A percentile compares a stretch with the other conserved stretches of the same genome.
phyloP scores from a whole-genome alignment of 2,113 vertebrate genomes.

The Daboia siamensis region DNA sequence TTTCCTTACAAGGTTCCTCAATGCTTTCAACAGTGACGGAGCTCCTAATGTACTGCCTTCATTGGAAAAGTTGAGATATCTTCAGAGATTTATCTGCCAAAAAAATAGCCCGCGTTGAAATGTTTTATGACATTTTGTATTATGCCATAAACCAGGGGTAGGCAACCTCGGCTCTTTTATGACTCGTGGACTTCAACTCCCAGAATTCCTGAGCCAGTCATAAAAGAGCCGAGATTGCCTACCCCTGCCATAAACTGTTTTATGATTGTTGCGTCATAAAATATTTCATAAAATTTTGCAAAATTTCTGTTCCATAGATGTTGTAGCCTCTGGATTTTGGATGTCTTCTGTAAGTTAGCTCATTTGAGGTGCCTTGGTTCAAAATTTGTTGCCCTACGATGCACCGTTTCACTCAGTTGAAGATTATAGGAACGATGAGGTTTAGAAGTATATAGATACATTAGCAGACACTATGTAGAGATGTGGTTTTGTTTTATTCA shows the following conservation, averaged over 20 bases:
- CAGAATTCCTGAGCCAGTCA: no score
- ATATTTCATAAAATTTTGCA: not conserved
- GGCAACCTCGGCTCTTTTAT: no score
- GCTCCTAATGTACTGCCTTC: not conserved
- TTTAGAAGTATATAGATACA: not conserved
- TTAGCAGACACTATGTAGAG: not conserved
- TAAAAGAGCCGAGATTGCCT: no score
- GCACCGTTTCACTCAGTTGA: not conserved
- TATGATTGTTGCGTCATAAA: not conserved
- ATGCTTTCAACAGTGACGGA: not conserved
- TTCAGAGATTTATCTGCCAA: not conserved
- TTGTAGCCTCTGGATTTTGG: not conserved
- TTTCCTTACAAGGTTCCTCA: not conserved
- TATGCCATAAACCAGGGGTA: not conserved
- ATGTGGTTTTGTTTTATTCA: not conserved
- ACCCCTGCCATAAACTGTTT: no score
- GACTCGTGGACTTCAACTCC: no score
- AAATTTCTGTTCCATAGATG: not conserved
- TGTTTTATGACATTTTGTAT: not conserved
- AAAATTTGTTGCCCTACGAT: not conserved
- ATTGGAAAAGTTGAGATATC: not conserved
- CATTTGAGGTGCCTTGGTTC: not conserved
- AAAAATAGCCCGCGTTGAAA: not conserved
- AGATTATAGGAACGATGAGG: not conserved
- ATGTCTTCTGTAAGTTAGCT: not conserved